These are phyloP conservation scores for Apogon hyalosoma DNA, from an alignment of 2,797 vertebrate species.

Conservation along the genomic window DNA sequence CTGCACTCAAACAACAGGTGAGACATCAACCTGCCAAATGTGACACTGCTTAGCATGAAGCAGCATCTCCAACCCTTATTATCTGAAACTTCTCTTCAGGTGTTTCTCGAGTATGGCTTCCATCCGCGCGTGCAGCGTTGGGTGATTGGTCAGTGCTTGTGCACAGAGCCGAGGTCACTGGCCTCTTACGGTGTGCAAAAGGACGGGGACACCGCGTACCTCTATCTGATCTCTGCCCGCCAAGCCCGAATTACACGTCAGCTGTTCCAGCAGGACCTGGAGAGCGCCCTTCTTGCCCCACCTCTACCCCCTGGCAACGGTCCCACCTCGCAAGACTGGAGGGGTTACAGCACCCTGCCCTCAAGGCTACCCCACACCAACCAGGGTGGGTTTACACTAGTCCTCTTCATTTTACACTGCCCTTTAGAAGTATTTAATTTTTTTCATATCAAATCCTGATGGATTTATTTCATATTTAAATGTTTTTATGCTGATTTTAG, in stretches of 20 bases:
- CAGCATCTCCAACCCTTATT: not conserved
- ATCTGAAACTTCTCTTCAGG: slow-evolving; percentile 71
- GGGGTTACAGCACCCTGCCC: slow-evolving; percentile 85
- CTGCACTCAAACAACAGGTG: slow-evolving; percentile 92
- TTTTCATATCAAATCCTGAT: too few relatives aligned
- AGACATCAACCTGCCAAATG: not conserved
- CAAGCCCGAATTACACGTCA: slow-evolving; percentile 83
- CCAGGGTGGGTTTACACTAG: slow-evolving; percentile 70
- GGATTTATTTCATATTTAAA: too few relatives aligned
- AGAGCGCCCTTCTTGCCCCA: slow-evolving; percentile 72
- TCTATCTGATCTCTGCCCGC: slow-evolving; percentile 90
- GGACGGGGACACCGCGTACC: slow-evolving; percentile 90
- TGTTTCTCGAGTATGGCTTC: slow-evolving; percentile 92
- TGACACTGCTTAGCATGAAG: not conserved
- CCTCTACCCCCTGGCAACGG: slow-evolving; percentile 58
- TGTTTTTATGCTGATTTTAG: slow-evolving; percentile 44
- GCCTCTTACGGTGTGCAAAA: slow-evolving; percentile 89
- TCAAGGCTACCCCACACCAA: slow-evolving; percentile 74
- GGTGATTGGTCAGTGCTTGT: slow-evolving; percentile 93
- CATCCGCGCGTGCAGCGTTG: slow-evolving; percentile 93
- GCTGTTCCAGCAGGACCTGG: slow-evolving; percentile 87
- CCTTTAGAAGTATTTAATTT: too few relatives aligned
- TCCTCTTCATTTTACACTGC: not conserved
- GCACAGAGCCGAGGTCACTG: slow-evolving; percentile 86
- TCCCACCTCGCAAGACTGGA: slow-evolving; percentile 72